Evolutionary conservation across 2,797 vertebrate genomes (phyloP), one percentile per base, ranked within the genome.

Genomic region (Poeciliopsis turneri): DNA sequence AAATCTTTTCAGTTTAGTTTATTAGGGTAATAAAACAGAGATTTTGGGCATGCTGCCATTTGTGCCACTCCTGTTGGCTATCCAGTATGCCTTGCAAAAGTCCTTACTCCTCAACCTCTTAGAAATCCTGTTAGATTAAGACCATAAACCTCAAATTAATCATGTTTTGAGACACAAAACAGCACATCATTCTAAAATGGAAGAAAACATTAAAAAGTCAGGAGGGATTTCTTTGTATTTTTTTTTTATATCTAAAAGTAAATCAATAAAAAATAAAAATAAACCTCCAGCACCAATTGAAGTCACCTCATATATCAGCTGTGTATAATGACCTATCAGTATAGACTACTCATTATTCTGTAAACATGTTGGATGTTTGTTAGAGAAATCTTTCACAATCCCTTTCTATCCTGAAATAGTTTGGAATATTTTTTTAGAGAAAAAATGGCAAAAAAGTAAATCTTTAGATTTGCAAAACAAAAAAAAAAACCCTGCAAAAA

Each of bases 1-100:
- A 46, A 20, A 43, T 70, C 18, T 23, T 16, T 45, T 41, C 18
- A 71, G 49, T 2, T 45, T 7, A 51, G 6, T 59, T 70, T 36
- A 39, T 76, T 51, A 25, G 25, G 30, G 33, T 16, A 49, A 49
- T 55, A n/a, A 55, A 75, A 25, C 51, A 46, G 51, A 36, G 15
- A 61, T 13, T 33, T 46, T 61, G 57, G 72, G 79, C 72, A 72
- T 75, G 75, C 80, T 83, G 80, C 71, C 36, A 51, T 84, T 39
- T 84, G 80, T 71, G 51, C 71, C 74, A 51, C 78, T 33, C 28
- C 43, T 43, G 77, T 78, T 73, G 68, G 46, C 64, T 28, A n/a
- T 79, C 77, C 68, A 72, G 41, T 39, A 2, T 4, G 25, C 4
- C 25, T 45, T 46, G 41, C 23, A 70, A 45, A 70, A 70, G 41